phyloP scores from a whole-genome alignment of 2,113 vertebrate genomes.

The Malurus alboscapulatus region DNA sequence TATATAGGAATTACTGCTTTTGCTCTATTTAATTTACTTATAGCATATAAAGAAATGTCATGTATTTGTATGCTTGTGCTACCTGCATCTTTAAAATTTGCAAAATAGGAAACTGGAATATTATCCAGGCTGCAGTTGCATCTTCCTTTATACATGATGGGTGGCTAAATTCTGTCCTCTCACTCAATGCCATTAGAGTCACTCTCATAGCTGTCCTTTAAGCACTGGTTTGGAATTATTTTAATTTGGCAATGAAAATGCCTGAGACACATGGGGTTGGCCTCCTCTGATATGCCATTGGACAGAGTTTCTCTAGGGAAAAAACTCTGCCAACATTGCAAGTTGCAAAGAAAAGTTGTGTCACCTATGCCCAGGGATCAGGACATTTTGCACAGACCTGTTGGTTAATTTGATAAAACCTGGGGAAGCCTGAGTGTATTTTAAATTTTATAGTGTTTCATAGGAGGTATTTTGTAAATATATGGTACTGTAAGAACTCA shows the following conservation, averaged over 20 bases:
- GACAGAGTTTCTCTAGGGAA: neutral
- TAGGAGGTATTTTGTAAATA: neutral
- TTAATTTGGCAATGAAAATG: neutral
- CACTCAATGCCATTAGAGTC: neutral
- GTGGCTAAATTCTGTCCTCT: neutral
- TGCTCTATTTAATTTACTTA: neutral
- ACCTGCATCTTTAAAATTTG: neutral
- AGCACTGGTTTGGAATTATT: neutral
- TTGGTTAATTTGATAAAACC: neutral
- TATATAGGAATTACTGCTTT: neutral
- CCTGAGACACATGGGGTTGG: neutral
- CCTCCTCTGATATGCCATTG: neutral
- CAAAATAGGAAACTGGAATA: neutral
- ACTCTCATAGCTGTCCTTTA: neutral
- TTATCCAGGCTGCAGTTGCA: neutral
- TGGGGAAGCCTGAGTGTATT: neutral
- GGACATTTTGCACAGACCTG: neutral
- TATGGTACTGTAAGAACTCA: neutral
- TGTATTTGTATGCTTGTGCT: neutral
- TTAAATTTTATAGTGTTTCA: neutral
- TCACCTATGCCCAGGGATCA: too few species aligned
- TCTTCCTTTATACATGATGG: neutral
- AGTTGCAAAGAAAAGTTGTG: neutral
- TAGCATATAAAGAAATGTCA: neutral
- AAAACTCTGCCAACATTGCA: neutral